Percentiles rank a stretch among this genome's conserved stretches.
These are phyloP conservation scores for Syngnathus acus DNA, from an alignment of 2,797 vertebrate genomes.

Conservation along the genomic window DNA sequence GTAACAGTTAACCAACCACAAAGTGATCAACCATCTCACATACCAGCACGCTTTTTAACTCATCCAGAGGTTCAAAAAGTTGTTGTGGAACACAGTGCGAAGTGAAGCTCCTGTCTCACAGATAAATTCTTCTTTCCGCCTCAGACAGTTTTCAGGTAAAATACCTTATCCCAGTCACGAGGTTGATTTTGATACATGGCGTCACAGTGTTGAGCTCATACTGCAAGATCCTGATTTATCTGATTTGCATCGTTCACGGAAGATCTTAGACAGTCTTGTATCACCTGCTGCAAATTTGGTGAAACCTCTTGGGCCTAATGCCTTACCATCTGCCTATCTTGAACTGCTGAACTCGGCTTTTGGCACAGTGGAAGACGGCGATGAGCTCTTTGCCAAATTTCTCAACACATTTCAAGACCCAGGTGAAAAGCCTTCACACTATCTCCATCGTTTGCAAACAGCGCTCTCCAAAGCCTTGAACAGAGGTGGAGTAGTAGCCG, in stretches of 20 bases:
- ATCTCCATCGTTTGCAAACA: constrained; percentile 6
- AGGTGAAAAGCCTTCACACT: not conserved
- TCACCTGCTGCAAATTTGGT: too few species aligned
- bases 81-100: not conserved
- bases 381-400: too few species aligned
- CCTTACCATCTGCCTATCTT: too few species aligned
- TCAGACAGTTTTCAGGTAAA: not conserved
- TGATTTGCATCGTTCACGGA: not conserved
- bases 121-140: not conserved
- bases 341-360: too few species aligned
- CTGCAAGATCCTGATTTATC: not conserved
- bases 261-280: too few species aligned
- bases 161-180: not conserved
- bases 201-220: not conserved
- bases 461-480: constrained; percentile 8
- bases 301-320: too few species aligned
- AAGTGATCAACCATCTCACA: too few species aligned
- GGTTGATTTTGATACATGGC: not conserved
- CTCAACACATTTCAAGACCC: too few species aligned
- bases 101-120: not conserved
- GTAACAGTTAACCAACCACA: too few species aligned
- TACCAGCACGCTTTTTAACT: not conserved
- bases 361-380: too few species aligned
- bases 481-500: constrained; percentile 8
- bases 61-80: not conserved